Conservation (phyloP, 2,113 vertebrate genomes). For the Buteo buteo region DNA sequence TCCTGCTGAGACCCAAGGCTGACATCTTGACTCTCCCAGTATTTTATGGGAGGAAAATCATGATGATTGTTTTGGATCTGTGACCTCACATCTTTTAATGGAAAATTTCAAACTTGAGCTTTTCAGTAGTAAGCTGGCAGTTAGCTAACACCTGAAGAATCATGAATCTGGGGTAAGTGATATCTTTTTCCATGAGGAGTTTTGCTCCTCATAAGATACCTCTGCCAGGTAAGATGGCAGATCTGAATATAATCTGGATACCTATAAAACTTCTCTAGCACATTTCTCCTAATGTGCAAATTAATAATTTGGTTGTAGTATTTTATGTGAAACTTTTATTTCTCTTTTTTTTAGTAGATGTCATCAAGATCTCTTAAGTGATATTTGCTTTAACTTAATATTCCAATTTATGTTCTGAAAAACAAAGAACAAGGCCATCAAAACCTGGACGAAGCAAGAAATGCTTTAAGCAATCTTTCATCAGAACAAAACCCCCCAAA, state of each 20-base stretch:
- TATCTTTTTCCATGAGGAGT: not conserved
- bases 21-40: not conserved
- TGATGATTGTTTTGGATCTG: not conserved
- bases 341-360: not conserved
- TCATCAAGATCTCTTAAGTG: not conserved
- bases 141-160: not conserved
- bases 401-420: not conserved
- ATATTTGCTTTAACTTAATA: not conserved
- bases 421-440: not conserved
- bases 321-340: not conserved
- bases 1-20: not conserved
- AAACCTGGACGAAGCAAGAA: not conserved
- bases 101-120: not conserved
- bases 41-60: not conserved
- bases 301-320: not conserved
- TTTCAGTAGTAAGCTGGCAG: not conserved
- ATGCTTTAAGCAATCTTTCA: not conserved
- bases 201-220: not conserved
- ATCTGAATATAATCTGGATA: not conserved
- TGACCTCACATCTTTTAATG: not conserved
- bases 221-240: not conserved
- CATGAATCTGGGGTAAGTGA: not conserved
- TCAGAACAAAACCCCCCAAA: not conserved
- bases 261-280: not conserved
- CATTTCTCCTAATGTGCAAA: not conserved